Evolutionary conservation across 2,797 vertebrate species (phyloP).

Genomic region (Megaceryle alcyon): DNA sequence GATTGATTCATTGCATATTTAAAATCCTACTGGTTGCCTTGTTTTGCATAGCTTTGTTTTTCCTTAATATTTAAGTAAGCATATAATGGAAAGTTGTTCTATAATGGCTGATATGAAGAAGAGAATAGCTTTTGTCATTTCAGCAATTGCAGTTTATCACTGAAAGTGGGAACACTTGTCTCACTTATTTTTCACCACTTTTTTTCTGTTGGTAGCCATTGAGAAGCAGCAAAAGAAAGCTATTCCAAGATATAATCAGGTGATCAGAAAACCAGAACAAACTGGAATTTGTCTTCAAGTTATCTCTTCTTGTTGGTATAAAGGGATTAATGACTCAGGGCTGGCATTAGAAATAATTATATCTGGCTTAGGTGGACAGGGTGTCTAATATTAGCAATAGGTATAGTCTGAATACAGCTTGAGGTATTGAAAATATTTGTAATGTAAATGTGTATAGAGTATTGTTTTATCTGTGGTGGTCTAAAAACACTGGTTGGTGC

Average conservation of each 20-base stretch:
- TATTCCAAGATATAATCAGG: neutral
- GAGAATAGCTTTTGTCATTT: neutral
- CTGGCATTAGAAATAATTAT: conserved; percentile 26
- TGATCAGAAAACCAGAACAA: neutral
- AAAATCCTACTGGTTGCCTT: neutral
- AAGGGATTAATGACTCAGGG: conserved; percentile 34
- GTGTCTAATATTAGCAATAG: conserved; percentile 22
- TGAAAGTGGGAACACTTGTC: neutral
- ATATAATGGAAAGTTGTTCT: neutral
- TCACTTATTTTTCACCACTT: neutral
- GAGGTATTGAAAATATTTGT: neutral
- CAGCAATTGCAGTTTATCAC: neutral
- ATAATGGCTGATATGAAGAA: neutral
- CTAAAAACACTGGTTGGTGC: neutral
- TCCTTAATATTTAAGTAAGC: neutral
- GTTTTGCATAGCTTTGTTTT: neutral
- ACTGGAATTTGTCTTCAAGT: conserved; percentile 27
- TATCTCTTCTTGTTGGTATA: neutral
- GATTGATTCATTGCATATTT: neutral
- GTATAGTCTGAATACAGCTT: neutral
- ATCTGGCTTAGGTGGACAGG: conserved; percentile 12
- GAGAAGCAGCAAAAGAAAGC: neutral
- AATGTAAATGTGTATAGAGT: neutral
- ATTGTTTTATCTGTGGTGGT: neutral
- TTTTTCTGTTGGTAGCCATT: neutral